These are phyloP conservation scores for Hepsetus odoe DNA, from an alignment of 2,113 vertebrate genomes.

Conservation along the genomic window DNA sequence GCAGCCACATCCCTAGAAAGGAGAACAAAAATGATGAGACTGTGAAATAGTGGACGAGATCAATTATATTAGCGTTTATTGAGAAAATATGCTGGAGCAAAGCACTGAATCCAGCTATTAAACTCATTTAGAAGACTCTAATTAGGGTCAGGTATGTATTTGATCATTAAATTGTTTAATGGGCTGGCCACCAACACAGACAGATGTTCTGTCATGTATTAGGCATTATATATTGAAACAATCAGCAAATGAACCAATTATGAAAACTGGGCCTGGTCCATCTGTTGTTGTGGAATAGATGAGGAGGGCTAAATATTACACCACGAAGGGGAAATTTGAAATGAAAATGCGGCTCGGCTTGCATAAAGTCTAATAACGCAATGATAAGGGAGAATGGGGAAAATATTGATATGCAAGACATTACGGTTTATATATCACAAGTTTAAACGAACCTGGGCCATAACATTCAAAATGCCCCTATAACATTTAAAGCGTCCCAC, in stretches of 20 bases:
- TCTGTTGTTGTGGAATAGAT: conserved; percentile 51
- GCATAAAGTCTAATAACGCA: neutral
- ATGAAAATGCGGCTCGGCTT: neutral
- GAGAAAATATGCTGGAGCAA: neutral
- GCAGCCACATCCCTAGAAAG: conserved; percentile 78
- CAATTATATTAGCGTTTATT: conserved; percentile 6
- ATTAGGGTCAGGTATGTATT: conserved; percentile 46
- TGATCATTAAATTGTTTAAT: conserved; percentile 56
- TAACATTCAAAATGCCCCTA: too few relatives aligned
- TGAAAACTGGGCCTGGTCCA: conserved; percentile 16
- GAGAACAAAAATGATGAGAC: neutral
- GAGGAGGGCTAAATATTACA: conserved; percentile 16
- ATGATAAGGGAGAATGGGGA: neutral
- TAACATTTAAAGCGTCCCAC: too few relatives aligned
- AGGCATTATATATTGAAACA: conserved; percentile 50
- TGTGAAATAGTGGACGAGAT: conserved; percentile 5
- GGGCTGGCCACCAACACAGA: conserved; percentile 46
- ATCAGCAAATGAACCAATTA: conserved; percentile 50
- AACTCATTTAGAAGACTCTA: conserved; percentile 45
- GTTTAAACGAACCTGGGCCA: neutral
- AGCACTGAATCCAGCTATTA: conserved; percentile 30
- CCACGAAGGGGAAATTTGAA: neutral
- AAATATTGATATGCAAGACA: neutral
- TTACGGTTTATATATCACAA: neutral
- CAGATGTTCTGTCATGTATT: conserved; percentile 60